Conservation (phyloP, 2,113 vertebrate genomes). For the Mirounga angustirostris region DNA sequence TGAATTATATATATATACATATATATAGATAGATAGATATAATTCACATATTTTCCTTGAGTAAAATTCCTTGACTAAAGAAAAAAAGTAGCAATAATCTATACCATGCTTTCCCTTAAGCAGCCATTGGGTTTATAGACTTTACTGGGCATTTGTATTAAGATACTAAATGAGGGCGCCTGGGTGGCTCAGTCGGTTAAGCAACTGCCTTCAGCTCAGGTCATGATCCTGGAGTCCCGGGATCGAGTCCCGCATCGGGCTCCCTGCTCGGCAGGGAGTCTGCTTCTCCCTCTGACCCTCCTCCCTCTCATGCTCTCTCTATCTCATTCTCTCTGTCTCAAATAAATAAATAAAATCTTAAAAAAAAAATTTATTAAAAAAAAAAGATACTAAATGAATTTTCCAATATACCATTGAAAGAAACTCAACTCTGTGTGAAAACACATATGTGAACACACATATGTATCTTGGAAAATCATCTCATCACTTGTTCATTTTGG, state of each 20-base stretch:
- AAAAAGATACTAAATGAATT: neutral
- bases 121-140: neutral
- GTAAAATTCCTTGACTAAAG: neutral
- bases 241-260: too few species aligned
- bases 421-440: neutral
- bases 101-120: neutral
- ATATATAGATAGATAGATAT: too few species aligned
- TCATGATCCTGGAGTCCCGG: too few species aligned
- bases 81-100: neutral
- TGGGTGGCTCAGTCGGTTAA: too few species aligned
- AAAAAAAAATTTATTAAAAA: too few species aligned
- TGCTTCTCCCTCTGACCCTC: too few species aligned
- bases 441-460: accelerated
- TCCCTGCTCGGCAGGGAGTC: too few species aligned
- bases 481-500: neutral
- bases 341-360: too few species aligned
- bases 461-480: neutral
- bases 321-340: too few species aligned
- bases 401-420: neutral
- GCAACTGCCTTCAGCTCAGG: too few species aligned
- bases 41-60: neutral
- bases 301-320: too few species aligned
- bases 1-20: neutral
- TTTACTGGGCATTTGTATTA: neutral
- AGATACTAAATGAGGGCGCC: neutral